These are phyloP conservation scores for Cerceris rybyensis DNA, from an alignment of 2,888 invertebrate genomes.

Conservation along the genomic window DNA sequence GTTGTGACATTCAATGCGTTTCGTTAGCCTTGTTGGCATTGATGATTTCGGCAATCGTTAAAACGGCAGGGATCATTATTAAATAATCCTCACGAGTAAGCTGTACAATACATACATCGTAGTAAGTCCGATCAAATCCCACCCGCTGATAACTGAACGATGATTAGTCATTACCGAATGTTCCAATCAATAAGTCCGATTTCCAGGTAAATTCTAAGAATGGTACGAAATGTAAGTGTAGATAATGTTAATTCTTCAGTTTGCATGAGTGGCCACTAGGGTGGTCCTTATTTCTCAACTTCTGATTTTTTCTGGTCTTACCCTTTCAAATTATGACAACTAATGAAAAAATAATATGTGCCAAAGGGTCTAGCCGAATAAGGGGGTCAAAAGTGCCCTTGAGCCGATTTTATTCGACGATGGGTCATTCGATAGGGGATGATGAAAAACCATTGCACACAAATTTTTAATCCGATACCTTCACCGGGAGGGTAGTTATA, in stretches of 20 bases:
- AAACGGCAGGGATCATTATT: neutral
- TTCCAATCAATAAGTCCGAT: neutral
- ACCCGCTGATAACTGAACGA: neutral
- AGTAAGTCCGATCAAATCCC: neutral
- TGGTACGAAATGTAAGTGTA: neutral
- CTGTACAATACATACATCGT: neutral
- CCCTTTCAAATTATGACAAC: no score
- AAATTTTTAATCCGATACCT: no score
- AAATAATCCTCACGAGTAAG: neutral
- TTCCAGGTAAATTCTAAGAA: neutral
- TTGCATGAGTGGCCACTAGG: neutral
- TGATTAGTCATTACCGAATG: neutral
- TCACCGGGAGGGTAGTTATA: no score
- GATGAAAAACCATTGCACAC: no score
- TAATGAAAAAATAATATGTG: no score
- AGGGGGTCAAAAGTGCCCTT: no score
- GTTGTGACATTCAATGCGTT: conserved; percentile 15
- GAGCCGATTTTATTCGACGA: no score
- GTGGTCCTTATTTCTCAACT: no score
- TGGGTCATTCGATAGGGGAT: no score
- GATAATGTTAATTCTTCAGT: neutral
- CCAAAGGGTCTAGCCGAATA: no score
- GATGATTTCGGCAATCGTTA: conserved; percentile 11
- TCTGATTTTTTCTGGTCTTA: no score
- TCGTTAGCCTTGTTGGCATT: conserved; percentile 9